A percentile compares a stretch with the other conserved stretches of the same genome.
These are phyloP conservation scores for Cercocebus atys DNA, from an alignment of 2,113 vertebrate genomes.

Conservation along the genomic window DNA sequence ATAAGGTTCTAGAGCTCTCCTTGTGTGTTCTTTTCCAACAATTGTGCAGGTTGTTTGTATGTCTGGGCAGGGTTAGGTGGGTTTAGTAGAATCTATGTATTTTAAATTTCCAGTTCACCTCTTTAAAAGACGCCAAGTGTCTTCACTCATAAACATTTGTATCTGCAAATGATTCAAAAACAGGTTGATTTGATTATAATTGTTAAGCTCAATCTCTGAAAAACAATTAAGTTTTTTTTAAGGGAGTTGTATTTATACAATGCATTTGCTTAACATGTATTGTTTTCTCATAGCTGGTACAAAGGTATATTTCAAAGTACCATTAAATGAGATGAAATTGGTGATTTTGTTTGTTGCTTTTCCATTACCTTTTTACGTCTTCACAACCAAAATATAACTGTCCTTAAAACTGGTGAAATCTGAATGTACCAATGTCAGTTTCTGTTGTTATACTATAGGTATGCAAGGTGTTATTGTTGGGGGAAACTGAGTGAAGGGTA, in stretches of 20 bases:
- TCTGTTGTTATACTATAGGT: accelerated
- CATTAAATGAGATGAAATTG: not conserved
- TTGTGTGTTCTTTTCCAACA: not conserved
- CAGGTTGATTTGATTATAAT: not conserved
- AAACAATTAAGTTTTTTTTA: not conserved
- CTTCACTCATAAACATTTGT: not conserved
- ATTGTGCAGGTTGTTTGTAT: not conserved
- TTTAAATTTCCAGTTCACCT: not conserved
- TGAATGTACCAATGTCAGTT: accelerated
- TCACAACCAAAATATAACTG: not conserved
- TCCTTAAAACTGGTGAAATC: not conserved
- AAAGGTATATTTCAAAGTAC: not conserved
- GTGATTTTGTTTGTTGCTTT: not conserved
- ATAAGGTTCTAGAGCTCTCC: not conserved
- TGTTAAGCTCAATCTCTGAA: not conserved
- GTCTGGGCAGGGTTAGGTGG: too few relatives aligned
- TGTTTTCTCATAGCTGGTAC: not conserved
- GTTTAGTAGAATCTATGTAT: not conserved
- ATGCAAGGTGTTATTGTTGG: accelerated
- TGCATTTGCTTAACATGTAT: not conserved
- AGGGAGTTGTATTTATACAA: not conserved
- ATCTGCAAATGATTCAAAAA: slow-evolving; percentile 17
- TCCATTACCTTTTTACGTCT: not conserved
- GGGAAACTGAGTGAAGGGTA: not conserved
- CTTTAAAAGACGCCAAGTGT: not conserved